Base-by-base conservation (phyloP, 2,888 invertebrate genomes). In the Meiosimyza decipiens region DNA sequence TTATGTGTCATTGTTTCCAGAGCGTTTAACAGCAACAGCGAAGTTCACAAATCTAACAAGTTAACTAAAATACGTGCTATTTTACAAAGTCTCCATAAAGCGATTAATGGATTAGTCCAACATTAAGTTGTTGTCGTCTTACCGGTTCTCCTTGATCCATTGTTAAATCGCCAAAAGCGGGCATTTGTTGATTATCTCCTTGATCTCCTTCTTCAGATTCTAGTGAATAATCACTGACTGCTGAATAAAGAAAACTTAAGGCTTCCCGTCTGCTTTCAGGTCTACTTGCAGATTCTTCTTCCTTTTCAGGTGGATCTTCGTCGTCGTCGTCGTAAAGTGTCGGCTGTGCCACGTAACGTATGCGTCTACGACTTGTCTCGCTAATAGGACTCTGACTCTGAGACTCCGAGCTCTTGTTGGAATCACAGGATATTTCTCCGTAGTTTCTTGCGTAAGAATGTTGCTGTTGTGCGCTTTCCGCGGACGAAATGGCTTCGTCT, bases 301-400 rank as follows among this genome's bases (percentile, higher is more conserved):
- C 63, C 60, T 9, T 1, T 6, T 80, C 86, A 70, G 40, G 40
- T 40, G 6, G 40, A 6, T 40, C 9, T 40, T 40, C 40, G 59
- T 90, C 90, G 83, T 90, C 90, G 78, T 90, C 89, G 62, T 89
- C 80, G 79, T 87, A 88, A 22, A 88, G 84, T 1, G 89, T 88
- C 71, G 89, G 85, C 77, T 90, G 90, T 74, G 89, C 88, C 71
- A 90, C 89, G 69, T 77, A 78, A 54, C 79, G 82, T 80, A 90
- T 90, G 59, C 88, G 88, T 12, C 90, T 87, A 69, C 89, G 86
- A 16, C 82, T 84, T 2, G 80, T 78, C 83, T 89, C 87, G 88
- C 89, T 82, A 83, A 87, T 28, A 15, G 76, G 78, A 71, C 78
- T 82, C 33, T 77, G 79, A 3, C 78, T 82, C 7, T 82, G 81